Evolutionary conservation across 2,888 invertebrate species (phyloP).

Genomic region (Drosophila algonquin): DNA sequence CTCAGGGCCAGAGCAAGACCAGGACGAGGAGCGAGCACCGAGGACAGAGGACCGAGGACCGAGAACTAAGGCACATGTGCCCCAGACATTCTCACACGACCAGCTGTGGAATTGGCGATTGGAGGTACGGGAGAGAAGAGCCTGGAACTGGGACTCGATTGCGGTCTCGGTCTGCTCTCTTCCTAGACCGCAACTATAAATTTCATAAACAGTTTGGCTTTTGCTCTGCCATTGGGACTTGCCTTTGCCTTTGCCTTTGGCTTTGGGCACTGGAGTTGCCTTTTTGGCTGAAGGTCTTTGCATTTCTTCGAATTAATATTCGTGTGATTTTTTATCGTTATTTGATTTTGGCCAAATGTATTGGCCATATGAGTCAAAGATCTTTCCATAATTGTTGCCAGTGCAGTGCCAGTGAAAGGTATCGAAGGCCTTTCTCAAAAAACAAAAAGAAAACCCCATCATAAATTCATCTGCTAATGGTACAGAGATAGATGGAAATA

Average conservation of each 20-base stretch:
- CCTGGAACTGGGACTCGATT: constrained; percentile 31
- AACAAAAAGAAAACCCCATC: neutral
- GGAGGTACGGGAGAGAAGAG: constrained; percentile 13
- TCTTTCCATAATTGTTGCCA: constrained; percentile 42
- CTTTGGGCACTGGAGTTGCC: constrained; percentile 4
- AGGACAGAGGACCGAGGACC: constrained; percentile 15
- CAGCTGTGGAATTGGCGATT: constrained; percentile 40
- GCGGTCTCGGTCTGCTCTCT: constrained; percentile 51
- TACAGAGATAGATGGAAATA: neutral
- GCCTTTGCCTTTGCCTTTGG: constrained; percentile 24
- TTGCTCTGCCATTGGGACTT: constrained; percentile 22
- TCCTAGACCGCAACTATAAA: constrained; percentile 73
- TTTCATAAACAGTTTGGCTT: constrained; percentile 64
- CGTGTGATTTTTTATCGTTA: constrained; percentile 82
- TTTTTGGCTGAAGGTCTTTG: constrained; percentile 69
- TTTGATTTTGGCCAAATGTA: constrained; percentile 73
- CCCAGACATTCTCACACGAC: constrained; percentile 74
- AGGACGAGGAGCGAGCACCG: constrained; percentile 33
- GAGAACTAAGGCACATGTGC: constrained; percentile 64
- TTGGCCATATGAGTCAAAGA: constrained; percentile 44
- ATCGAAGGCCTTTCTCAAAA: neutral
- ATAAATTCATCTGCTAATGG: neutral
- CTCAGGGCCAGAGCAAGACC: constrained; percentile 70
- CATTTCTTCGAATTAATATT: constrained; percentile 81
- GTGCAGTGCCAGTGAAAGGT: constrained; percentile 22